Evolutionary conservation across 2,797 vertebrate genomes (phyloP).

Genomic region (Xyrichtys novacula): DNA sequence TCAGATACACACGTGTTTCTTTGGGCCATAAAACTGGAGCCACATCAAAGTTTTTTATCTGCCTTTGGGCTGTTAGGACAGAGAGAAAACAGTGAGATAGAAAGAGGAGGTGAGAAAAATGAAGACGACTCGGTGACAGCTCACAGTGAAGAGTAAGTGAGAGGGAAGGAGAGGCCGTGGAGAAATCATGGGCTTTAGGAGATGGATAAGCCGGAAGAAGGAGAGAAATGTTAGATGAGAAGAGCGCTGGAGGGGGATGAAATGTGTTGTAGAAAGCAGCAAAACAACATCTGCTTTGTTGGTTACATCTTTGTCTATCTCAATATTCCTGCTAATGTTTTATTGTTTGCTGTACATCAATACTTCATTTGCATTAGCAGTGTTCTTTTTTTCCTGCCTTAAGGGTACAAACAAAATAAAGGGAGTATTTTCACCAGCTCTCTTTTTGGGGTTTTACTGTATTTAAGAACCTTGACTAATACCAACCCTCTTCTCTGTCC

Average conservation of each 20-base stretch:
- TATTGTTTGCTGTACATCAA: slow-evolving; percentile 30
- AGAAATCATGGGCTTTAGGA: slow-evolving; percentile 18
- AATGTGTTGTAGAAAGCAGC: slow-evolving; percentile 12
- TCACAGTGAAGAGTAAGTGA: slow-evolving; percentile 23
- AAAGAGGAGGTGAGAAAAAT: slow-evolving; percentile 10
- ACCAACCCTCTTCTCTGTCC: neutral
- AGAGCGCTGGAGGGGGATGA: slow-evolving; percentile 8
- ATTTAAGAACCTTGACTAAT: neutral
- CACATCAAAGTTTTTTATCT: slow-evolving; percentile 42
- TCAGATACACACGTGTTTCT: slow-evolving; percentile 1
- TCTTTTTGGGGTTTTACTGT: slow-evolving; percentile 5
- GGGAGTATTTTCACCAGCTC: slow-evolving; percentile 4
- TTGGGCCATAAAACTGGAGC: slow-evolving; percentile 10
- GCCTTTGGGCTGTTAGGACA: slow-evolving; percentile 33
- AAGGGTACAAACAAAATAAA: slow-evolving; percentile 8
- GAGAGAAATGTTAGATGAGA: slow-evolving; percentile 9
- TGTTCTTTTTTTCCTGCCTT: neutral
- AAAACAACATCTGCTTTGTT: slow-evolving; percentile 5
- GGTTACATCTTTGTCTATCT: neutral
- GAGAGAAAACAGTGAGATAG: slow-evolving; percentile 10
- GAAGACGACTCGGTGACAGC: slow-evolving; percentile 9
- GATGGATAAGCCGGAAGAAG: slow-evolving; percentile 11
- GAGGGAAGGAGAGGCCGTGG: neutral
- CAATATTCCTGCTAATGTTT: slow-evolving; percentile 10
- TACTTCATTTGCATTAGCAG: slow-evolving; percentile 11